Percentiles rank a stretch among this genome's conserved stretches.
Evolutionary conservation across 2,888 invertebrate species (phyloP).

Genomic region (Xanthia icteritia): DNA sequence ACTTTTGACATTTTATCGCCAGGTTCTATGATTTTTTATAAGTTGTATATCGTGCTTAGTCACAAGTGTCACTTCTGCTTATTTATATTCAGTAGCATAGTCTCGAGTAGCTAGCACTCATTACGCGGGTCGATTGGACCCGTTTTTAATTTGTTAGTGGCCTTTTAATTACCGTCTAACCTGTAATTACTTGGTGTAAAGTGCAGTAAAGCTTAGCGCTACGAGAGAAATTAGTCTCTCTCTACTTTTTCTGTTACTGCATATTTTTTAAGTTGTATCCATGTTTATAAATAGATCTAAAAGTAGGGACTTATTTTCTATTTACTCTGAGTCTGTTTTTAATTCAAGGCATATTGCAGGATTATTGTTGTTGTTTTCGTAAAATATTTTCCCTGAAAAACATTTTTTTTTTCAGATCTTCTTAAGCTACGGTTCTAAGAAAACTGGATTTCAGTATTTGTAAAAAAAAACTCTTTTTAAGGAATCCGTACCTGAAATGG

Average conservation of each 20-base stretch:
- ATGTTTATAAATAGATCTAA: neutral
- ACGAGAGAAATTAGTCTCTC: slow-evolving; percentile 21
- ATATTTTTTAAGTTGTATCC: neutral
- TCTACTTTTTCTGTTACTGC: slow-evolving; percentile 17
- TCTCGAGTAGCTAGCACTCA: slow-evolving; percentile 64
- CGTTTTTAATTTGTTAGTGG: slow-evolving; percentile 73
- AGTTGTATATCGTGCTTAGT: neutral
- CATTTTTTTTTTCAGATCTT: too few species aligned
- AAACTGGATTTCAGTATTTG: neutral
- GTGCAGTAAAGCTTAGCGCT: slow-evolving; percentile 45
- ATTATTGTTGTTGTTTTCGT: neutral
- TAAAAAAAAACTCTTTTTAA: neutral
- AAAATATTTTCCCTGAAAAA: neutral
- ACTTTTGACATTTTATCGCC: neutral
- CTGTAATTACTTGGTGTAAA: slow-evolving; percentile 72
- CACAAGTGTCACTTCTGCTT: slow-evolving; percentile 24
- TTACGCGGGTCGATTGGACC: slow-evolving; percentile 70
- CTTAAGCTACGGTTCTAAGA: too few species aligned
- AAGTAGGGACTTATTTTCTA: neutral
- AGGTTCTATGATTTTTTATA: too few species aligned
- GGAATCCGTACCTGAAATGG: too few species aligned
- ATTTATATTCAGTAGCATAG: slow-evolving; percentile 28
- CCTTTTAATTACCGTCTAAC: slow-evolving; percentile 76
- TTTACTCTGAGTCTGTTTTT: too few species aligned
- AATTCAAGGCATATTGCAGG: neutral